Percentiles rank a stretch among this genome's conserved stretches.
These are phyloP conservation scores for Beris chalybata DNA, from an alignment of 2,888 invertebrate species.

Conservation along the genomic window DNA sequence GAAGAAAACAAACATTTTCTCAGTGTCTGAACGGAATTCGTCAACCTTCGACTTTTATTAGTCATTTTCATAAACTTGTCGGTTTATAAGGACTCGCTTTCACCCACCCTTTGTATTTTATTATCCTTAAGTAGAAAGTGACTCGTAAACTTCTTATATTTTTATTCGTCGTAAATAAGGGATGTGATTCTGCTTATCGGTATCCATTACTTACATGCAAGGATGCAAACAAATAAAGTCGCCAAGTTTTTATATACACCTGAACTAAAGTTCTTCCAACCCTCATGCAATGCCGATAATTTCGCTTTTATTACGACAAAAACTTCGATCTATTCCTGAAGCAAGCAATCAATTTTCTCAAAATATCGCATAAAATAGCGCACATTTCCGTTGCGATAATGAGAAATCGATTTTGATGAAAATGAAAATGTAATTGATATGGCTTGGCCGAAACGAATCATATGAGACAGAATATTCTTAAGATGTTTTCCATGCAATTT, in stretches of 20 bases:
- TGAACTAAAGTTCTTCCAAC: neutral
- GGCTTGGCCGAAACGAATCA: too few species aligned
- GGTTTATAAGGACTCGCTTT: neutral
- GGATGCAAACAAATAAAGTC: neutral
- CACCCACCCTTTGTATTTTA: constrained; percentile 8
- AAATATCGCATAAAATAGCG: constrained; percentile 20
- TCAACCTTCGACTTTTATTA: neutral
- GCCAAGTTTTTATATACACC: neutral
- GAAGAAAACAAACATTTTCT: constrained; percentile 16
- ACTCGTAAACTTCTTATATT: constrained; percentile 31
- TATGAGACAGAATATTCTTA: too few species aligned
- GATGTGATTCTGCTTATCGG: constrained; percentile 12
- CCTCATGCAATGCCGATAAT: constrained; percentile 4
- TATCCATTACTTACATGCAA: neutral
- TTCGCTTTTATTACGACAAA: neutral
- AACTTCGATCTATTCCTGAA: neutral
- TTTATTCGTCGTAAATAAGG: constrained; percentile 29
- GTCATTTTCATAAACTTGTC: neutral
- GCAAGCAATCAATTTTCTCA: neutral
- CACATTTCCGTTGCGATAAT: constrained; percentile 6
- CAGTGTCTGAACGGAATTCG: neutral
- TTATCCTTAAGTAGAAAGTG: constrained; percentile 25
- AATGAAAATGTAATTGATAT: too few species aligned
- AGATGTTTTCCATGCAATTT: too few species aligned
- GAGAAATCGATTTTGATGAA: constrained; percentile 17